These are phyloP conservation scores for Microtus montanus DNA, from an alignment of 2,113 vertebrate species.

Conservation along the genomic window DNA sequence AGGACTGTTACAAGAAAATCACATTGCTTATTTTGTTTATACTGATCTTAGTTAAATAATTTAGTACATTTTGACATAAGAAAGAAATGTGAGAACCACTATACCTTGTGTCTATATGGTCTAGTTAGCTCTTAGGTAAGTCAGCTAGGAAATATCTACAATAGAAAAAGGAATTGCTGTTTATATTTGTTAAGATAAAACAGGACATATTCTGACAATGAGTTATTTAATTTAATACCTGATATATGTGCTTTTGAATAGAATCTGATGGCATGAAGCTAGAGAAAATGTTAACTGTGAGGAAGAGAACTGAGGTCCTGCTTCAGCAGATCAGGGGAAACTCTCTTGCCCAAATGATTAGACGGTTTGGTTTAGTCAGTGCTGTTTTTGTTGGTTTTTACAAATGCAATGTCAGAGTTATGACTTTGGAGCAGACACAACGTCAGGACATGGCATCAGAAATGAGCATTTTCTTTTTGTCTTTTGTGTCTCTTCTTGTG, in stretches of 20 bases:
- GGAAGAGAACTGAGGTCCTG: background rate
- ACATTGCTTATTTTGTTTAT: conserved; percentile 21
- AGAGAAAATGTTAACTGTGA: background rate
- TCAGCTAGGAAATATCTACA: conserved; percentile 57
- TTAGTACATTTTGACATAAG: conserved; percentile 16
- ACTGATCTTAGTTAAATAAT: conserved; percentile 1
- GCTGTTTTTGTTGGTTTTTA: conserved; percentile 20
- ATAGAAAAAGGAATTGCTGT: conserved; percentile 55
- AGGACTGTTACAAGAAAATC: background rate
- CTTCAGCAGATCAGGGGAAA: background rate
- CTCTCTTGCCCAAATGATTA: background rate
- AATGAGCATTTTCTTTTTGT: background rate
- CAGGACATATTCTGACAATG: background rate
- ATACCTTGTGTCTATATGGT: background rate
- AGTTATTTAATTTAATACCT: conserved; percentile 58
- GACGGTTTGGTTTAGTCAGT: background rate
- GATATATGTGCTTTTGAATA: conserved; percentile 56
- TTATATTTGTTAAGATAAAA: conserved; percentile 54
- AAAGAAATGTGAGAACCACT: background rate
- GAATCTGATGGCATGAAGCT: conserved; percentile 6
- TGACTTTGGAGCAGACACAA: background rate
- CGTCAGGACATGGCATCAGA: background rate
- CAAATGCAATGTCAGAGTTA: background rate
- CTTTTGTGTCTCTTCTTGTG: background rate
- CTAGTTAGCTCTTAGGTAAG: conserved; percentile 28